phyloP scores from a whole-genome alignment of 2,113 vertebrate genomes.

The Orthonyx spaldingii region DNA sequence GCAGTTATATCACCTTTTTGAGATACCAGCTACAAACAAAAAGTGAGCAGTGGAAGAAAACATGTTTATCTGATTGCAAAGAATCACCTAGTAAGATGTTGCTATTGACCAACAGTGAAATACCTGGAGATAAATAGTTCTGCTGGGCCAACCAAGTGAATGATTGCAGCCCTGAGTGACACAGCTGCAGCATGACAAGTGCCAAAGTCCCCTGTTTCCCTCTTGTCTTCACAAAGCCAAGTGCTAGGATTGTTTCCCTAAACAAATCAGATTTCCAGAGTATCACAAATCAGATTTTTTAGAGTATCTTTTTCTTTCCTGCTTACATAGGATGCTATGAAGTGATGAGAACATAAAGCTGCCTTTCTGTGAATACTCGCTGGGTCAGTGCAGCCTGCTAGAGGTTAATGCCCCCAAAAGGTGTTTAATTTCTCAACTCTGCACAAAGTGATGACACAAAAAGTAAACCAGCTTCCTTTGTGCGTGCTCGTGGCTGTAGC shows the following conservation, averaged over 20 bases:
- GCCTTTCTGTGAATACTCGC: neutral
- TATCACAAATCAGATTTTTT: neutral
- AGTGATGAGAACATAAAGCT: neutral
- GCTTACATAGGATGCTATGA: accelerated
- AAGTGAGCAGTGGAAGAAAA: neutral
- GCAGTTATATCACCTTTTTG: neutral
- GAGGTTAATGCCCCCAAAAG: neutral
- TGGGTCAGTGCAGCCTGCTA: neutral
- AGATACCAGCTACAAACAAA: neutral
- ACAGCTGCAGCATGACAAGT: neutral
- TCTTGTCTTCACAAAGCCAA: neutral
- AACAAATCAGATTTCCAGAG: neutral
- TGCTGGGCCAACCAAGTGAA: neutral
- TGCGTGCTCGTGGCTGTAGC: neutral
- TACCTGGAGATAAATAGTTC: neutral
- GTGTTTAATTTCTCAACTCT: neutral
- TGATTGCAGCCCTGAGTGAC: neutral
- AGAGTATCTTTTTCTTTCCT: neutral
- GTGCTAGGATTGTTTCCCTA: neutral
- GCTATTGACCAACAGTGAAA: neutral
- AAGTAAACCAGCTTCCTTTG: neutral
- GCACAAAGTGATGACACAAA: neutral
- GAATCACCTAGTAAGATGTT: neutral
- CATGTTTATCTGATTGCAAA: neutral
- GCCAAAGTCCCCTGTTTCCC: neutral